Conservation (phyloP, 2,797 vertebrate genomes). For the Perodicticus potto region DNA sequence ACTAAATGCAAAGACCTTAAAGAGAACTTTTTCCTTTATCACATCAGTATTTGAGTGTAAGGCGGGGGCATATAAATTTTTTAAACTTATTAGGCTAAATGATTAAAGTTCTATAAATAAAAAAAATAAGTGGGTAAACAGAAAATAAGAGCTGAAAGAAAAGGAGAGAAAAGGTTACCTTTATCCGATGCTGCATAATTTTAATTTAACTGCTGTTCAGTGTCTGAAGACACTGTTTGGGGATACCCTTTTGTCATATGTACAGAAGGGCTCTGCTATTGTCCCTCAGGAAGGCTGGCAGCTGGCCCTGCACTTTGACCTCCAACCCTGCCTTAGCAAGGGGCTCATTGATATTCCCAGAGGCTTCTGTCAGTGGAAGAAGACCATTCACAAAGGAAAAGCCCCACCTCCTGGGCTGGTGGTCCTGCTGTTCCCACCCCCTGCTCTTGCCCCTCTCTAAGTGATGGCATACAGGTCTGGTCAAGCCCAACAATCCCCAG, state of each 20-base stretch:
- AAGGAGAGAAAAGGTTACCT: constrained; percentile 81
- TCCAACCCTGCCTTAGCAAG: constrained; percentile 90
- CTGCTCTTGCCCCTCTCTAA: constrained; percentile 75
- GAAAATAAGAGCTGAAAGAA: constrained; percentile 34
- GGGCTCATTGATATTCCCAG: constrained; percentile 88
- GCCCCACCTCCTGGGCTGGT: constrained; percentile 89
- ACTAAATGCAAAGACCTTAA: background rate
- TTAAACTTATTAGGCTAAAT: constrained; percentile 23
- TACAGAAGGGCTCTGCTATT: constrained; percentile 88
- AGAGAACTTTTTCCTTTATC: constrained; percentile 28
- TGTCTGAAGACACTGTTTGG: constrained; percentile 81
- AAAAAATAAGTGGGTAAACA: constrained; percentile 17
- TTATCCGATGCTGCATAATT: constrained; percentile 84
- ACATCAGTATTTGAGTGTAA: constrained; percentile 2
- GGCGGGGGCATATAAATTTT: background rate
- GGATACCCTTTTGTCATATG: constrained; percentile 85
- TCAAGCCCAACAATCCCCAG: constrained; percentile 86
- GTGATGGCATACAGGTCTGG: constrained; percentile 87
- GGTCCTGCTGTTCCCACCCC: constrained; percentile 84
- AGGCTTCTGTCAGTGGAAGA: constrained; percentile 89
- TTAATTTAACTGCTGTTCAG: constrained; percentile 79
- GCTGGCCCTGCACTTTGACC: constrained; percentile 94
- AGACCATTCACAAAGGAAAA: constrained; percentile 90
- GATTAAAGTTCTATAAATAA: constrained; percentile 17
- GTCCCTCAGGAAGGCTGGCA: constrained; percentile 90